A percentile compares a stretch with the other conserved stretches of the same genome.
Evolutionary conservation across 2,888 invertebrate species (phyloP).

Genomic region (Leptura quadrifasciata): DNA sequence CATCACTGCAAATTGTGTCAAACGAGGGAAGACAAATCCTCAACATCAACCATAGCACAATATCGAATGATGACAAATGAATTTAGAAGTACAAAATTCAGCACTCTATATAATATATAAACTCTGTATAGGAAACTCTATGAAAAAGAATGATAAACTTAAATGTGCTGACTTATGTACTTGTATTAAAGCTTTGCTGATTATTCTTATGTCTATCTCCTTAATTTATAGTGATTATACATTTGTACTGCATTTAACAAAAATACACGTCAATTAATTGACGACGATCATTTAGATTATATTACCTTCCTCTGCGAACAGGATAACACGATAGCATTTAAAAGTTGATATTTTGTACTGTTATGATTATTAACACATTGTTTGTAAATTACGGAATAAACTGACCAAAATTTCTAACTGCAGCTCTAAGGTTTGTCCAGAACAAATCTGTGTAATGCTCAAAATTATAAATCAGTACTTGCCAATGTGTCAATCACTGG

Average conservation of each 20-base stretch:
- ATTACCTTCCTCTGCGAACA: slow-evolving; percentile 57
- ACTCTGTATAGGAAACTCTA: slow-evolving; percentile 40
- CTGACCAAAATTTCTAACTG: slow-evolving; percentile 29
- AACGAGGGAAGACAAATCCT: slow-evolving; percentile 51
- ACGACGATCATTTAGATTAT: slow-evolving; percentile 66
- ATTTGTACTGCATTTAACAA: slow-evolving; percentile 73
- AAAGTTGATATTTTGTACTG: slow-evolving; percentile 44
- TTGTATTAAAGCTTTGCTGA: slow-evolving; percentile 51
- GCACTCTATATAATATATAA: slow-evolving; percentile 38
- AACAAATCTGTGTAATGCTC: slow-evolving; percentile 49
- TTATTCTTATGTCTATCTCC: slow-evolving; percentile 55
- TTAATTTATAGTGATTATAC: slow-evolving; percentile 62
- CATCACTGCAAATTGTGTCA: slow-evolving; percentile 62
- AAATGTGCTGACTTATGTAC: slow-evolving; percentile 49
- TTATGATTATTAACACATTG: slow-evolving; percentile 4
- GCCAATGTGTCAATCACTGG: slow-evolving; percentile 51
- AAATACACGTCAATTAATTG: slow-evolving; percentile 70
- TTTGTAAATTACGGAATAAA: slow-evolving; percentile 35
- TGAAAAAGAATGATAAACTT: slow-evolving; percentile 41
- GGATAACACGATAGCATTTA: slow-evolving; percentile 65
- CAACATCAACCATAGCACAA: slow-evolving; percentile 47
- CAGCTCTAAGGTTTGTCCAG: slow-evolving; percentile 35
- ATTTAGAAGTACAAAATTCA: slow-evolving; percentile 52
- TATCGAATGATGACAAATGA: slow-evolving; percentile 59
- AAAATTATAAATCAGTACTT: slow-evolving; percentile 62